Evolutionary conservation across 2,888 invertebrate species (phyloP), one percentile per base, ranked within the genome.

Genomic region (Synanthedon myopaeformis): DNA sequence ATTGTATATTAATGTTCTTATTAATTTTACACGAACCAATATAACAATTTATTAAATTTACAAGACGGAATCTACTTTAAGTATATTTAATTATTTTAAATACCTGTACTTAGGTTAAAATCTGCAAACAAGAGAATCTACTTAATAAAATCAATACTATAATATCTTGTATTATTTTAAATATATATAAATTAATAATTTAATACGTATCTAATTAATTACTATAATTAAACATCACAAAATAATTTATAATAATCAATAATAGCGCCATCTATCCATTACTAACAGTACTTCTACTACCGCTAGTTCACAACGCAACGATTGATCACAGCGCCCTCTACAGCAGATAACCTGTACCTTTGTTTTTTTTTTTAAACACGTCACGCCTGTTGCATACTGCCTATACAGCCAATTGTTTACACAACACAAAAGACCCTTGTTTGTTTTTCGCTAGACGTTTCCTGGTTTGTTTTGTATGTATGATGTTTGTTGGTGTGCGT

Each of bases 381-480:
- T 83, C 86, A 84, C 73, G 86, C 85, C 84, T 86, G 86, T 86
- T 85, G 86, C 87, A 82, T 82, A 79, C 81, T 75, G 69, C 73
- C 72, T 49, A 23, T 23, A 49, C 10, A 72, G 77, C 70, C 80
- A 74, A 85, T 87, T 87, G 87, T 87, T 87, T 86, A 87, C 84
- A 82, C 82, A 86, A 83, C 72, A 85, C 84, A 87, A 87, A 84
- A 86, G 86, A 83, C 86, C 87, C 86, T 78, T 87, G 87, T 87
- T 87, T 87, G 86, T 85, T 87, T 86, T 87, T 84, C 84, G 85
- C 87, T 87, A 87, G 86, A 86, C 87, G 84, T 87, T 87, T 87
- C 86, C 87, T 87, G 87, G 87, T 86, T 84, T 85, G 82, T 86
- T 86, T 84, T 84, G 84, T 85, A 80, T 84, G 82, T 76, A 72